phyloP scores from a whole-genome alignment of 92 coral and sea anemone species.

The Muricea muricata region DNA sequence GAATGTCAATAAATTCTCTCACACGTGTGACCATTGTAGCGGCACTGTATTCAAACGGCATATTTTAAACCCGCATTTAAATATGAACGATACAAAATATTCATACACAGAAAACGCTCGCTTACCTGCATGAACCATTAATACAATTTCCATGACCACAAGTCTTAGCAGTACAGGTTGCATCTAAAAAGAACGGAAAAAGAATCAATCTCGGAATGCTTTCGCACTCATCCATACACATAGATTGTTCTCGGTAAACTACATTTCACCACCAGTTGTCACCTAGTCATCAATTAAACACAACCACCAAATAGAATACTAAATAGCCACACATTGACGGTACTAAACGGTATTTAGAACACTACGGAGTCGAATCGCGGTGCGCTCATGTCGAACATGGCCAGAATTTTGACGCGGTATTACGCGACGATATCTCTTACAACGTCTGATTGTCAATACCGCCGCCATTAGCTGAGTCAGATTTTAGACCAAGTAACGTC shows the following conservation, averaged over 20 bases:
- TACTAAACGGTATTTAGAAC: background rate
- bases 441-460: slow-evolving; percentile 10
- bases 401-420: slow-evolving; percentile 4
- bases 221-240: background rate
- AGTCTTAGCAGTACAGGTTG: slow-evolving; percentile 77
- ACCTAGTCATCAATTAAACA: background rate
- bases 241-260: background rate
- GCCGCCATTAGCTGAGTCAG: background rate
- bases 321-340: background rate
- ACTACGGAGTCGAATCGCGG: background rate
- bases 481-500: background rate
- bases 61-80: slow-evolving; percentile 27
- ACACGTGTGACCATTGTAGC: slow-evolving; percentile 28
- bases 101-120: slow-evolving; percentile 9
- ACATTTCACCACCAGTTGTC: background rate
- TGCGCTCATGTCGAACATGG: background rate
- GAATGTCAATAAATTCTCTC: slow-evolving; percentile 22
- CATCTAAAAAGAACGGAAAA: slow-evolving; percentile 64
- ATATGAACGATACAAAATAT: slow-evolving; percentile 13
- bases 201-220: background rate
- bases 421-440: background rate
- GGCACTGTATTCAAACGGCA: slow-evolving; percentile 9
- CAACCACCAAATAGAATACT: background rate
- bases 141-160: slow-evolving; percentile 86
- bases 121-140: slow-evolving; percentile 79